These are phyloP conservation scores for Callopanchax toddi DNA, from an alignment of 2,113 vertebrate genomes.

Conservation along the genomic window DNA sequence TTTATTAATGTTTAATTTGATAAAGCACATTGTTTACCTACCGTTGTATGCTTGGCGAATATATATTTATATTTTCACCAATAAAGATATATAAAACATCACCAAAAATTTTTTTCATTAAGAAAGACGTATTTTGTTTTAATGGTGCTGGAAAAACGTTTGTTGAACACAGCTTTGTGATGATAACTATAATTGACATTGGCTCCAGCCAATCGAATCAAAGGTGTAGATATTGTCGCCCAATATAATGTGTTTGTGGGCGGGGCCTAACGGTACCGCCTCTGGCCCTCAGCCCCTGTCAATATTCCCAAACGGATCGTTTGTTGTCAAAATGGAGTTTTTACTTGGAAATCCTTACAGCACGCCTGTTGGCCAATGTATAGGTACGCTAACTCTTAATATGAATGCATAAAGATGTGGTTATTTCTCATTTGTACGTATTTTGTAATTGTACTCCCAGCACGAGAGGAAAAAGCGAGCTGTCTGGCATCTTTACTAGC, in stretches of 20 bases:
- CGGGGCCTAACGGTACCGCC: conserved; percentile 37
- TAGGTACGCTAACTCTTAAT: conserved; percentile 82
- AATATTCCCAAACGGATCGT: conserved; percentile 72
- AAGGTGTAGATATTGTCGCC: not conserved
- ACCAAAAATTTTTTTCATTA: not conserved
- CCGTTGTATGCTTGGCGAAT: not conserved
- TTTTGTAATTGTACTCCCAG: not conserved
- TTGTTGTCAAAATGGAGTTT: conserved; percentile 97
- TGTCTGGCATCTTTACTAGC: conserved; percentile 45
- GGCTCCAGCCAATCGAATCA: not conserved
- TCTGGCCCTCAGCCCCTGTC: conserved; percentile 58
- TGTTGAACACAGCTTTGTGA: conserved; percentile 26
- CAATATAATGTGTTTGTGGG: conserved; percentile 51
- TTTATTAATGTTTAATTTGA: not conserved
- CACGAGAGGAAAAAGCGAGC: conserved; percentile 24
- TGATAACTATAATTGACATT: conserved; percentile 31
- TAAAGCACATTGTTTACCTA: not conserved
- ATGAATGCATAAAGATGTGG: not conserved
- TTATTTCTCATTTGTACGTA: not conserved
- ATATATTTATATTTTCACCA: not conserved
- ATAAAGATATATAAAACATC: not conserved
- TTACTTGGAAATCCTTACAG: conserved; percentile 97
- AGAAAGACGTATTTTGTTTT: not conserved
- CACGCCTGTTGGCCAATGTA: conserved; percentile 94
- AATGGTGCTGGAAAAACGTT: not conserved